These are phyloP conservation scores for Nomada fucata DNA, from an alignment of 2,888 invertebrate species.

Conservation along the genomic window DNA sequence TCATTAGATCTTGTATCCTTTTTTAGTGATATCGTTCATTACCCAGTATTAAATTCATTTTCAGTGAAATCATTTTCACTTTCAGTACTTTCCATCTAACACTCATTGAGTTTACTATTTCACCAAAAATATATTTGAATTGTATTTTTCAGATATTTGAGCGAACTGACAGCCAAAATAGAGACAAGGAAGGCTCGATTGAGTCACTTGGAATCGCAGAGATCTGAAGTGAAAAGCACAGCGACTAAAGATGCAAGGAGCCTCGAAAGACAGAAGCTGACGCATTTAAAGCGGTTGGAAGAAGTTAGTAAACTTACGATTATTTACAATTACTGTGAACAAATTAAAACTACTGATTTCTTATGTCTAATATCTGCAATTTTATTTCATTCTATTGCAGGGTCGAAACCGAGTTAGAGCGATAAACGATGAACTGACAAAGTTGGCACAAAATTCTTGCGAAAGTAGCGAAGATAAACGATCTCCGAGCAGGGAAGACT, in stretches of 20 bases:
- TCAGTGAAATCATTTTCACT: too few relatives aligned
- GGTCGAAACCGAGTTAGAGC: constrained; percentile 88
- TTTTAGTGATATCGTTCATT: not conserved
- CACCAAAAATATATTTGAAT: not conserved
- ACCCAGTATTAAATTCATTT: too few relatives aligned
- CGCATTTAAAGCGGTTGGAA: constrained; percentile 87
- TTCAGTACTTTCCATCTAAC: too few relatives aligned
- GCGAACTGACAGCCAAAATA: constrained; percentile 85
- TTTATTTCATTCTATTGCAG: constrained; percentile 72
- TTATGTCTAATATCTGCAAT: not conserved
- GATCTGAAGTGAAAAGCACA: constrained; percentile 87
- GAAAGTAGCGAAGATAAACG: constrained; percentile 79
- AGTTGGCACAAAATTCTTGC: constrained; percentile 77
- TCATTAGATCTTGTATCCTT: not conserved
- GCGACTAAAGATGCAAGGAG: constrained; percentile 89
- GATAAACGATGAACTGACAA: constrained; percentile 88
- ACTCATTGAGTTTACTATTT: not conserved
- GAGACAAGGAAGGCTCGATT: constrained; percentile 88
- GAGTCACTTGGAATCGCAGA: constrained; percentile 88
- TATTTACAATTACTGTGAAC: not conserved
- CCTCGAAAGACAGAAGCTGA: constrained; percentile 88
- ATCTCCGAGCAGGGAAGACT: constrained; percentile 93
- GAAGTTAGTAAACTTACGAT: constrained; percentile 83
- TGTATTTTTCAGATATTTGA: constrained; percentile 76
- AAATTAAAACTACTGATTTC: not conserved